These are phyloP conservation scores for Heliconius ismenius DNA, from an alignment of 2,888 invertebrate species.

Conservation along the genomic window DNA sequence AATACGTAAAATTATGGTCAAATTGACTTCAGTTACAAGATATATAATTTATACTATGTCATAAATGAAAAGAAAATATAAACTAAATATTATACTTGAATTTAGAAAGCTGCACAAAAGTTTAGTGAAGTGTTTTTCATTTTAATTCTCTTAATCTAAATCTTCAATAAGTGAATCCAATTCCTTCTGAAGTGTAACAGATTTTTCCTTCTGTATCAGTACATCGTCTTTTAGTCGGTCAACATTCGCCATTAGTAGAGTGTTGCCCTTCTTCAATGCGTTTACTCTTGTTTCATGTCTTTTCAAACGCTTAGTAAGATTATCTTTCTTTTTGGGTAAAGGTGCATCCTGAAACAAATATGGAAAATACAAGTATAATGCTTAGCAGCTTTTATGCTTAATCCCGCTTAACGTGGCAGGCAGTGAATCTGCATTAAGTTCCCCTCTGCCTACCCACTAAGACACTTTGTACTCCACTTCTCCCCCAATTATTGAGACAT, in stretches of 20 bases:
- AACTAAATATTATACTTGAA: not conserved
- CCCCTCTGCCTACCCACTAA: too few species aligned
- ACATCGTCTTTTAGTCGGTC: conserved; percentile 93
- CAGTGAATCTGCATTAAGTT: too few species aligned
- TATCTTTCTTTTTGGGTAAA: conserved; percentile 84
- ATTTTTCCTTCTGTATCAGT: conserved; percentile 90
- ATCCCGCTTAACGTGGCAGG: too few species aligned
- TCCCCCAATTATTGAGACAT: too few species aligned
- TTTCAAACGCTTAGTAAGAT: conserved; percentile 84
- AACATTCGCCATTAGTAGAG: conserved; percentile 92
- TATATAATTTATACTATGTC: not conserved
- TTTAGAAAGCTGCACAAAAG: conserved; percentile 12
- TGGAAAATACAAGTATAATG: too few species aligned
- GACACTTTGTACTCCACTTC: too few species aligned
- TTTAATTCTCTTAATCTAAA: conserved; percentile 83
- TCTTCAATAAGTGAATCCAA: conserved; percentile 93
- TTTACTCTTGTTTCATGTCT: conserved; percentile 89
- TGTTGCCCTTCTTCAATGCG: conserved; percentile 93
- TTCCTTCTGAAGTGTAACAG: conserved; percentile 89
- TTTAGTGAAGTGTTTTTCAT: not conserved
- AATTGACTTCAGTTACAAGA: not conserved
- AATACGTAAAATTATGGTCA: not conserved
- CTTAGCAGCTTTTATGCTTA: too few species aligned
- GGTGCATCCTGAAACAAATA: conserved; percentile 82
- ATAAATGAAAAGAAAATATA: conserved; percentile 3